Evolutionary conservation across 2,797 vertebrate genomes (phyloP).

Genomic region (Sebastiscus tertius): DNA sequence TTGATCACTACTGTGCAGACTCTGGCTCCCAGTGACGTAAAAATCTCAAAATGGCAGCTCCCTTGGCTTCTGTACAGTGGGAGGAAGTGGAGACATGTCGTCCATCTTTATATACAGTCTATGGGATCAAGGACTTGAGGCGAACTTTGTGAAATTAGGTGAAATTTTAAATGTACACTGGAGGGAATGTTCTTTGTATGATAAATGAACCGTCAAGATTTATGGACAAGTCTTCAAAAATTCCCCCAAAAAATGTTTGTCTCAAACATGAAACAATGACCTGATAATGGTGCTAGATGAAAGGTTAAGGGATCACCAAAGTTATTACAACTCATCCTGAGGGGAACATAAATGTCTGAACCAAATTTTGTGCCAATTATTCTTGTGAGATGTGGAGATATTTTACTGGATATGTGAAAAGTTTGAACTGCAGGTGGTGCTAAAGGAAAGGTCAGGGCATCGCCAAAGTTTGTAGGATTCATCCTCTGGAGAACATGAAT

Average conservation of each 20-base stretch:
- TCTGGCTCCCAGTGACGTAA: too few relatives aligned
- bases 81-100: too few relatives aligned
- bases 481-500: background rate
- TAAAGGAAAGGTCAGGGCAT: background rate
- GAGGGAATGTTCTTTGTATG: background rate
- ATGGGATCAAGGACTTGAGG: background rate
- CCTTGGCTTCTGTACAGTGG: too few relatives aligned
- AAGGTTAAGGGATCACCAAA: too few relatives aligned
- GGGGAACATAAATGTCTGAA: too few relatives aligned
- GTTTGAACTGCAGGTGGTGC: background rate
- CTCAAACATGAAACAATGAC: background rate
- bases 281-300: background rate
- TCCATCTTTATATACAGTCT: too few relatives aligned
- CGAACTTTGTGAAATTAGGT: background rate
- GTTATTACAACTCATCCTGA: too few relatives aligned
- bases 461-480: background rate
- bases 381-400: background rate
- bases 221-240: background rate
- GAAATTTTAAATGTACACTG: background rate
- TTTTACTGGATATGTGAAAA: background rate
- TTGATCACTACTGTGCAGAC: too few relatives aligned
- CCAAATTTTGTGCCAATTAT: background rate
- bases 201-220: too few relatives aligned
- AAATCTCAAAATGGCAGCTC: too few relatives aligned
- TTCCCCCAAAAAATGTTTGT: background rate